phyloP scores from a whole-genome alignment of 1,140 invertebrate species.

The Hyles euphorbiae region DNA sequence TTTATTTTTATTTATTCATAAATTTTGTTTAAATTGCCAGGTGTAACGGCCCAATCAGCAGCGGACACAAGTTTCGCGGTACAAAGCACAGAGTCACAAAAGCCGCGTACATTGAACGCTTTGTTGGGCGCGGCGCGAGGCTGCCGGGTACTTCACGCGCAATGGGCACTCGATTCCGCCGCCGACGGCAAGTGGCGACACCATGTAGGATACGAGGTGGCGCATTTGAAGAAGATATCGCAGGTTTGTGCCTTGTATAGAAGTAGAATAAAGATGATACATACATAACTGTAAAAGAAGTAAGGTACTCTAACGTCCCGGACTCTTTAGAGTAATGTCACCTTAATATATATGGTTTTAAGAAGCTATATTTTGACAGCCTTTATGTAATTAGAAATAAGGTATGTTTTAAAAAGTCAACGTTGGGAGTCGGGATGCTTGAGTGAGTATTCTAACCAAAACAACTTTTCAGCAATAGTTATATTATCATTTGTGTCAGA shows the following conservation, averaged over 20 bases:
- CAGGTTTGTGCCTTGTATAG: constrained; percentile 25
- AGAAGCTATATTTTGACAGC: too few relatives aligned
- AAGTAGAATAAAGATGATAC: not conserved
- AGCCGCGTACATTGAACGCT: constrained; percentile 45
- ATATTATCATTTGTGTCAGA: too few relatives aligned
- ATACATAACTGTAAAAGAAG: not conserved
- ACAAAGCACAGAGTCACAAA: constrained; percentile 7
- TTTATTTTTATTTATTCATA: too few relatives aligned
- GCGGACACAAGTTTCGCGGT: not conserved
- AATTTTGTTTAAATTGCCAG: too few relatives aligned
- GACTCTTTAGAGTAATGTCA: too few relatives aligned
- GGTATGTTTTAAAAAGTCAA: too few relatives aligned
- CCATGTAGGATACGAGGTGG: constrained; percentile 48
- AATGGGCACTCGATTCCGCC: constrained; percentile 38
- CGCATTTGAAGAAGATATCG: constrained; percentile 52
- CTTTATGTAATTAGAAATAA: too few relatives aligned
- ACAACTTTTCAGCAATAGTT: too few relatives aligned
- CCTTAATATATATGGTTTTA: too few relatives aligned
- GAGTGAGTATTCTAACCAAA: too few relatives aligned
- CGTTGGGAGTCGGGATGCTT: too few relatives aligned
- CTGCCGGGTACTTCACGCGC: constrained; percentile 37
- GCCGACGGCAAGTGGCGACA: constrained; percentile 38
- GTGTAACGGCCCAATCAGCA: not conserved
- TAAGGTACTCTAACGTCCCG: too few relatives aligned
- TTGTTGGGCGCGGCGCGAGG: constrained; percentile 50